Base-by-base conservation (phyloP, 2,888 invertebrate species). In the Eilema griseolum region DNA sequence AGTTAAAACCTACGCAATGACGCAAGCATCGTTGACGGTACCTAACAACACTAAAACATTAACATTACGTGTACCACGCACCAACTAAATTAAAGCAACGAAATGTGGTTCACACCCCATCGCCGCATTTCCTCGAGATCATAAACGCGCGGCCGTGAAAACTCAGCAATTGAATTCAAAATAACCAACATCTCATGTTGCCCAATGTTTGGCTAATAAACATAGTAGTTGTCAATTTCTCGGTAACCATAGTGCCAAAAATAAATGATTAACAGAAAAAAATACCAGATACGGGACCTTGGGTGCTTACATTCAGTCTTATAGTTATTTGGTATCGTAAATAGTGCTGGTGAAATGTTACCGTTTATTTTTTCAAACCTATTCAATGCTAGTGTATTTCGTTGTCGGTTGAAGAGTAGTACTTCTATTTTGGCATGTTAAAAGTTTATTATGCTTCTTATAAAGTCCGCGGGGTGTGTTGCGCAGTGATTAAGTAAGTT, bases 251-350 rank as follows among this genome's bases (percentile, higher is more conserved):
- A 67, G 65, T 65, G 74, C 74, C 61, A 70, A 77, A 77, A 83
- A 83, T 83, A 81, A 83, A 84, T 82, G 76, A 83, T 83, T 80
- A 74, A 80, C 72, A 75, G 78, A 86, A 82, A 80, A 46, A 77
- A 80, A 76, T 75, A 74, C 80, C 80, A 82, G 80, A 83, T 72
- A 72, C 75, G 31, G 62, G 73, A 69, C 89, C 88, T 89, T 88
- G 61, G 74, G 77, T 82, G 81, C 86, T 83, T 83, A 79, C 81
- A 78, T 41, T 16, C 37, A 70, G 77, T 79, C 87, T 90, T 86
- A 88, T 88, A 90, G 89, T 90, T 90, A 93, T 93, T 92, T 92
- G 91, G 89, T 86, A 84, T 87, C 89, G 89, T 92, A 90, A 91
- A 93, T 92, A 85, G 85, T 76, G 84, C 85, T 81, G 87, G 89